Evolutionary conservation across 2,113 vertebrate species (phyloP).

Genomic region (Ptyas mucosa): DNA sequence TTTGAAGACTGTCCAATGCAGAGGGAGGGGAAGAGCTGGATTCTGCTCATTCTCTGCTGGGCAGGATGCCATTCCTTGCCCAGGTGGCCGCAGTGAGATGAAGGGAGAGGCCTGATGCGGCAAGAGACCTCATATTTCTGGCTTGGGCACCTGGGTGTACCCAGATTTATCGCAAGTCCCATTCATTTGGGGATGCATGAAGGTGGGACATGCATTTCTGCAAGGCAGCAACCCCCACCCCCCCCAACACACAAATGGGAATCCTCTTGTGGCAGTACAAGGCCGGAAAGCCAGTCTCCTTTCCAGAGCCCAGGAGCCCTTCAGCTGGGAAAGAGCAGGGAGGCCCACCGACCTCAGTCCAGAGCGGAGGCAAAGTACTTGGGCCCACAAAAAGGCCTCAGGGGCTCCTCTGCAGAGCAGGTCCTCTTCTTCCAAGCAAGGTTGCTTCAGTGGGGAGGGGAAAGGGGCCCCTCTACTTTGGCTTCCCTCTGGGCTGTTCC

Average conservation of each 20-base stretch:
- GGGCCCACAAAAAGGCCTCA: too few species aligned
- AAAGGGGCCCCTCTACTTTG: not conserved
- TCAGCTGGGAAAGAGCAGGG: not conserved
- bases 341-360: not conserved
- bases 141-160: not conserved
- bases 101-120: not conserved
- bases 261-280: too few species aligned
- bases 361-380: too few species aligned
- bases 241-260: too few species aligned
- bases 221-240: too few species aligned
- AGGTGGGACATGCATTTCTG: not conserved
- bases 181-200: not conserved
- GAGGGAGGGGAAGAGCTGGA: not conserved
- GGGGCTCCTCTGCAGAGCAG: too few species aligned
- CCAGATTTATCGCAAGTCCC: not conserved
- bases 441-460: accelerated
- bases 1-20: not conserved
- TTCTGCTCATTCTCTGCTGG: too few species aligned
- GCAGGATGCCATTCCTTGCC: too few species aligned
- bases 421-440: not conserved
- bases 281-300: not conserved
- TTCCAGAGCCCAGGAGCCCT: too few species aligned
- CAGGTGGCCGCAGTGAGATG: too few species aligned
- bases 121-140: not conserved
- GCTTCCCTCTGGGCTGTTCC: too few species aligned